phyloP scores from a whole-genome alignment of 2,888 invertebrate genomes.

The Leistus spinibarbis region DNA sequence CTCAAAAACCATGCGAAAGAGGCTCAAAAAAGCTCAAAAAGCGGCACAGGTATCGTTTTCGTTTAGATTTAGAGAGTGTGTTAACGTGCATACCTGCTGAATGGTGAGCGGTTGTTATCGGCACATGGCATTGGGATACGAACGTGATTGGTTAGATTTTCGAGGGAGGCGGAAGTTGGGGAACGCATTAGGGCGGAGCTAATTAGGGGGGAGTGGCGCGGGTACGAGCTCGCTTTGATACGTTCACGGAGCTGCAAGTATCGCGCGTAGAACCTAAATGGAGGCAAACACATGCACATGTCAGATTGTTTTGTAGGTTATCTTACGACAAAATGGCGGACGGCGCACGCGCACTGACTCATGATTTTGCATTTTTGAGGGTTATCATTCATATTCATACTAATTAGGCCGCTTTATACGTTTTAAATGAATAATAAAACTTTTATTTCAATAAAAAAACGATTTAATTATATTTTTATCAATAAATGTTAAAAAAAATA shows the following conservation, averaged over 20 bases:
- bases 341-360: too few relatives aligned
- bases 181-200: not conserved
- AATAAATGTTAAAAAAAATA: too few relatives aligned
- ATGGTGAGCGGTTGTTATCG: slow-evolving; percentile 33
- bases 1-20: slow-evolving; percentile 50
- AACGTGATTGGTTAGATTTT: slow-evolving; percentile 10
- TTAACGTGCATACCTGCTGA: slow-evolving; percentile 39
- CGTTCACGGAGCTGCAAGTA: slow-evolving; percentile 86
- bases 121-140: not conserved
- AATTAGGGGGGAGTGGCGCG: slow-evolving; percentile 60
- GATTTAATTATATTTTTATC: too few relatives aligned
- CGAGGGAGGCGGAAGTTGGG: slow-evolving; percentile 52
- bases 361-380: too few relatives aligned
- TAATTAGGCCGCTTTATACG: too few relatives aligned
- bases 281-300: slow-evolving; percentile 47
- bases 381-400: too few relatives aligned
- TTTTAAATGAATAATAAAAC: too few relatives aligned
- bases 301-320: too few relatives aligned
- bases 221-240: slow-evolving; percentile 85
- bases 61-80: slow-evolving; percentile 26
- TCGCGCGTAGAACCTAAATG: slow-evolving; percentile 84
- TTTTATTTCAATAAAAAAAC: too few relatives aligned
- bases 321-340: too few relatives aligned
- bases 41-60: not conserved
- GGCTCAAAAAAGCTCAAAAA: not conserved